These are phyloP conservation scores for Drosophila hamatofila DNA, from an alignment of 2,888 invertebrate species.

Conservation along the genomic window DNA sequence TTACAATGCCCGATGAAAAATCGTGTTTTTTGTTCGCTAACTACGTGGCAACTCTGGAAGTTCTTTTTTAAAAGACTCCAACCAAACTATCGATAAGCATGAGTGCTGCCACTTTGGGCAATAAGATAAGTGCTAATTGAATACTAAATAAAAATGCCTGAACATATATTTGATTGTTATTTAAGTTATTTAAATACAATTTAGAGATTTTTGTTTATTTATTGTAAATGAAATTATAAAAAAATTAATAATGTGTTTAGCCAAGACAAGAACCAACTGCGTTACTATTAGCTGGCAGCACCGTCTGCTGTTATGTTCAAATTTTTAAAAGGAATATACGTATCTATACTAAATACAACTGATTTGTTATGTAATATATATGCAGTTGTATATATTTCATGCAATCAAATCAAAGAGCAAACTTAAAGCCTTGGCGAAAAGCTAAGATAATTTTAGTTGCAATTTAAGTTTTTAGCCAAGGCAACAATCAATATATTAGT, in stretches of 20 bases:
- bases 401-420: fast-evolving
- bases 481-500: not conserved
- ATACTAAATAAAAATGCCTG: not conserved
- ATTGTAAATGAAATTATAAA: not conserved
- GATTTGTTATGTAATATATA: not conserved
- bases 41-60: conserved; percentile 36
- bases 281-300: not conserved
- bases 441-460: too few relatives aligned
- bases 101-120: not conserved
- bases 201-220: not conserved
- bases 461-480: not conserved
- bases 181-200: not conserved
- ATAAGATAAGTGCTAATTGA: not conserved
- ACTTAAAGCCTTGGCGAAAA: not conserved
- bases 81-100: conserved; percentile 40
- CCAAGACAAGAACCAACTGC: not conserved
- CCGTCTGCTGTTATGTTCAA: not conserved
- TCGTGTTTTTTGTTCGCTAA: conserved; percentile 37
- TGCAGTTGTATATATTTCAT: too few relatives aligned
- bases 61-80: not conserved
- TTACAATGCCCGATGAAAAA: conserved; percentile 38
- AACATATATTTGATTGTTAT: not conserved
- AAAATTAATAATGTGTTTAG: too few relatives aligned
- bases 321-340: not conserved
- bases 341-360: not conserved